These are phyloP conservation scores for Lepisosteus osseus DNA, from an alignment of 2,113 vertebrate genomes.

Conservation along the genomic window DNA sequence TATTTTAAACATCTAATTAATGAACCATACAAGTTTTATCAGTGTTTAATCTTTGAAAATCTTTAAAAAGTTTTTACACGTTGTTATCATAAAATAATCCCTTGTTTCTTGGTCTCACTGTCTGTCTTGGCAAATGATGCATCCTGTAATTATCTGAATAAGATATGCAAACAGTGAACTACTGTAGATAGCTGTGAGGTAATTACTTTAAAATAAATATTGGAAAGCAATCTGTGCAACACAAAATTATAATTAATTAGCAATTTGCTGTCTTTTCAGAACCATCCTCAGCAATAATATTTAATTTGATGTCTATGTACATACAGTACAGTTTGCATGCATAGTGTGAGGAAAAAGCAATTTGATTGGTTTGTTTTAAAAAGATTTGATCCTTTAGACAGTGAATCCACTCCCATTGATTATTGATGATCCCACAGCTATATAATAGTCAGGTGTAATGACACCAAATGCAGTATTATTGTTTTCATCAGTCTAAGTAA, in stretches of 20 bases:
- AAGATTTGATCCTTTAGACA: constrained; percentile 27
- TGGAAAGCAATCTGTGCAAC: constrained; percentile 22
- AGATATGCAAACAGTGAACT: constrained; percentile 27
- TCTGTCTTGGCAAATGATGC: constrained; percentile 35
- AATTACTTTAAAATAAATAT: constrained; percentile 40
- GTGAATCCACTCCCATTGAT: constrained; percentile 52
- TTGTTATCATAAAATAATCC: no score
- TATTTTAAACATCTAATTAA: no score
- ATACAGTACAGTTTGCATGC: neutral
- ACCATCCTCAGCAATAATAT: neutral
- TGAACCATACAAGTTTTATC: no score
- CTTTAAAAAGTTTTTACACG: no score
- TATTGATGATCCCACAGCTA: constrained; percentile 31
- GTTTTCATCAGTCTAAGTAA: constrained; percentile 54
- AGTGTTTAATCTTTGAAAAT: no score
- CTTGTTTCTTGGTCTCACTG: no score
- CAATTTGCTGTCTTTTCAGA: constrained; percentile 25
- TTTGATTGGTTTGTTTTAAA: constrained; percentile 31
- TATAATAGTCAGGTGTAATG: constrained; percentile 25
- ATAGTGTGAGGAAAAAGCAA: neutral
- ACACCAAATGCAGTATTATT: constrained; percentile 40
- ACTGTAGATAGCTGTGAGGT: constrained; percentile 39
- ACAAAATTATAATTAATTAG: constrained; percentile 45
- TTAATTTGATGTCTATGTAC: neutral
- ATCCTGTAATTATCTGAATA: constrained; percentile 38